Evolutionary conservation across 1,140 invertebrate genomes (phyloP).

Genomic region (Drosophila sulfurigaster): DNA sequence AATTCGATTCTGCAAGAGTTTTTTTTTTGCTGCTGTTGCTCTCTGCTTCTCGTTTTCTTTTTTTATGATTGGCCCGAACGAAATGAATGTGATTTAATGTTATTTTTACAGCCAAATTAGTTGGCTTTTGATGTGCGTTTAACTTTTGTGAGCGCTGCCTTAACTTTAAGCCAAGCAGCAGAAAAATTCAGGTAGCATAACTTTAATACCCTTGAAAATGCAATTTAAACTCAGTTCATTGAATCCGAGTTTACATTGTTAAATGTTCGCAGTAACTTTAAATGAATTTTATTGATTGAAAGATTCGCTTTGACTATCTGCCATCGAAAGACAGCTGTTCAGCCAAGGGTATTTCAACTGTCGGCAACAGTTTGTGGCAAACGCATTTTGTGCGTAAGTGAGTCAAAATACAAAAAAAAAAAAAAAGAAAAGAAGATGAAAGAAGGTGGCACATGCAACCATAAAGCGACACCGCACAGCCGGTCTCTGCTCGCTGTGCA

Average conservation of each 20-base stretch:
- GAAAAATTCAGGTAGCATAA: constrained; percentile 5
- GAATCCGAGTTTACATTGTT: not conserved
- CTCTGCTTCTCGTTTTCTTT: constrained; percentile 8
- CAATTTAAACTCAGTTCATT: not conserved
- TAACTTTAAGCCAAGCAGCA: constrained; percentile 46
- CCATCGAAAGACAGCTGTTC: constrained; percentile 1
- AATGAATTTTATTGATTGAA: not conserved
- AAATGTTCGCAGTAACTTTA: not conserved
- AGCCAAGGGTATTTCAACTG: constrained; percentile 6
- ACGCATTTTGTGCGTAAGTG: constrained; percentile 36
- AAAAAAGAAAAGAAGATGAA: not conserved
- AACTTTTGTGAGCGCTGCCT: constrained; percentile 58
- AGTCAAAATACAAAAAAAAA: not conserved
- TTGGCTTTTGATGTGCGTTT: constrained; percentile 80
- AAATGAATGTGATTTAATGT: constrained; percentile 77
- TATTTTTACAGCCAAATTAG: constrained; percentile 83
- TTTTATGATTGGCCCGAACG: constrained; percentile 51
- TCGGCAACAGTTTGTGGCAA: constrained; percentile 53
- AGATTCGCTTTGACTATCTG: not conserved
- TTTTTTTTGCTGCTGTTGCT: constrained; percentile 9
- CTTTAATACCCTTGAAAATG: constrained; percentile 1
- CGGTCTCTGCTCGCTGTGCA: constrained; percentile 33
- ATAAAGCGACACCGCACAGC: constrained; percentile 42
- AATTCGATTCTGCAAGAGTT: constrained; percentile 61
- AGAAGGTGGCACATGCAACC: constrained; percentile 35